phyloP scores from a whole-genome alignment of 2,888 invertebrate species.

The Celastrina argiolus region DNA sequence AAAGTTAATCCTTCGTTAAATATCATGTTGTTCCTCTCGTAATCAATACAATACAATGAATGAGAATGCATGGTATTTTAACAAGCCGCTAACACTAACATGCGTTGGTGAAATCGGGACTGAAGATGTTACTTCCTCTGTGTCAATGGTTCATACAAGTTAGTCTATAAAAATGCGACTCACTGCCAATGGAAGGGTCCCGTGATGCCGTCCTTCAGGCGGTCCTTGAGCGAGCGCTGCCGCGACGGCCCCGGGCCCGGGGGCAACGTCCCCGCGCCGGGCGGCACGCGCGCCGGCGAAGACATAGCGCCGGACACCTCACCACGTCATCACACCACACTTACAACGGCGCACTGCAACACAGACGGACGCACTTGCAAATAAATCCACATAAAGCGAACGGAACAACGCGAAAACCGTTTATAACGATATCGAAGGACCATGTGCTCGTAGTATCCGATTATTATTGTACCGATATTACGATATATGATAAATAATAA shows the following conservation, averaged over 20 bases:
- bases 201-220: conserved; percentile 87
- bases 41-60: too few relatives aligned
- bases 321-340: conserved; percentile 56
- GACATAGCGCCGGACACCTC: conserved; percentile 55
- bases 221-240: conserved; percentile 86
- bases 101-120: too few relatives aligned
- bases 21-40: too few relatives aligned
- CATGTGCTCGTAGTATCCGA: too few relatives aligned
- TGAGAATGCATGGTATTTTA: too few relatives aligned
- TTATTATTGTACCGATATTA: too few relatives aligned
- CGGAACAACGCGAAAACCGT: too few relatives aligned
- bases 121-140: too few relatives aligned
- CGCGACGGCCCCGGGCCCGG: conserved; percentile 80
- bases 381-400: conserved; percentile 64
- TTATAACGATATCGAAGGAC: too few relatives aligned
- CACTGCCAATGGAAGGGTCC: conserved; percentile 90
- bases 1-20: too few relatives aligned
- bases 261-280: conserved; percentile 68
- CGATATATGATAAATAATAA: too few relatives aligned
- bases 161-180: conserved; percentile 62
- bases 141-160: neutral
- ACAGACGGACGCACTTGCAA: conserved; percentile 66
- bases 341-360: conserved; percentile 71
- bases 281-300: conserved; percentile 63
- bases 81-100: too few relatives aligned